phyloP scores from a whole-genome alignment of 1,140 invertebrate species.

The Euura saliciscinereae region DNA sequence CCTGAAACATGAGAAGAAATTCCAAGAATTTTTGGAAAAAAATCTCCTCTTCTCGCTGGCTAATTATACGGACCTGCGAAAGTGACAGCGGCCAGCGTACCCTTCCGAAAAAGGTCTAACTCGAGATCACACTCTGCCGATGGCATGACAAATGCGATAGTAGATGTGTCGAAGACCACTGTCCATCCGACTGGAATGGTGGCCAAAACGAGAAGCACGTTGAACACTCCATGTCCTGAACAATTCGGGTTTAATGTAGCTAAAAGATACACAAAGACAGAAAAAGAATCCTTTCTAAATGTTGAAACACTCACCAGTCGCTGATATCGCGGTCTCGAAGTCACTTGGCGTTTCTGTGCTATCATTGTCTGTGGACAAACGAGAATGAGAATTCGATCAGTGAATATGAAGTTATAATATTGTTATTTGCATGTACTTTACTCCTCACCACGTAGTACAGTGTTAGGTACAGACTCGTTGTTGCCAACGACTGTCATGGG shows the following conservation, averaged over 20 bases:
- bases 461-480: not conserved
- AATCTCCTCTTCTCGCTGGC: not conserved
- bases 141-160: slow-evolving; percentile 51
- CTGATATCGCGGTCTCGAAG: slow-evolving; percentile 42
- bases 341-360: slow-evolving; percentile 24
- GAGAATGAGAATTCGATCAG: too few species aligned
- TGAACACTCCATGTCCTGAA: slow-evolving; percentile 54
- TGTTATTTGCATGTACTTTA: too few species aligned
- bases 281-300: not conserved
- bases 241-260: not conserved
- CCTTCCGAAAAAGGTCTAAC: slow-evolving; percentile 49
- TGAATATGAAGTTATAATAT: too few species aligned
- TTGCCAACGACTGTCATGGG: not conserved
- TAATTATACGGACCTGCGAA: slow-evolving; percentile 44
- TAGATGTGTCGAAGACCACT: slow-evolving; percentile 50
- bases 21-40: slow-evolving; percentile 15
- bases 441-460: not conserved
- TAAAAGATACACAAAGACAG: slow-evolving; percentile 8
- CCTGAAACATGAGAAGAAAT: slow-evolving; percentile 41
- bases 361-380: not conserved
- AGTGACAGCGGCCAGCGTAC: slow-evolving; percentile 42
- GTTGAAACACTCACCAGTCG: slow-evolving; percentile 40
- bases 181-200: slow-evolving; percentile 47
- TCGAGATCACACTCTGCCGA: slow-evolving; percentile 52
- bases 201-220: slow-evolving; percentile 51